These are phyloP conservation scores for Flexamia atlantica DNA, from an alignment of 2,888 invertebrate species.

Conservation along the genomic window DNA sequence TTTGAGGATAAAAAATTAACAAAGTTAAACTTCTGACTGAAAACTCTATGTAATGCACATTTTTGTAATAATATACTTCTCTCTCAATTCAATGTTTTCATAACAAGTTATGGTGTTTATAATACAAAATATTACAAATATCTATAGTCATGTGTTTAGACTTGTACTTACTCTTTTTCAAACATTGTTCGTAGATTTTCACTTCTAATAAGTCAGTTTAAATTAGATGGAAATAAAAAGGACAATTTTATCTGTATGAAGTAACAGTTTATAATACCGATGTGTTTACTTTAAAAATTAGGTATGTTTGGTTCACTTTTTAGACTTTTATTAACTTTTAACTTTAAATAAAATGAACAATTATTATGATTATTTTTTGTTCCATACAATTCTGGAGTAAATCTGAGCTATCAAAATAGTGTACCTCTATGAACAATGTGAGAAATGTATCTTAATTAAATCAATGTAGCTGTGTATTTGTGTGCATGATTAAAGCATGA, in stretches of 20 bases:
- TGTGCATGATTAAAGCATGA: constrained; percentile 27
- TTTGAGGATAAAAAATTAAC: too few relatives aligned
- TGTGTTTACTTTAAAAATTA: too few relatives aligned
- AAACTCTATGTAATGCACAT: background rate
- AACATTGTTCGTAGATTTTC: background rate
- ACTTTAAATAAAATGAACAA: too few relatives aligned
- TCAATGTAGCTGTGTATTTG: constrained; percentile 18
- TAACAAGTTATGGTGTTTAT: background rate
- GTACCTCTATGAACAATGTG: constrained; percentile 20
- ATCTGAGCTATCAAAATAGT: too few relatives aligned
- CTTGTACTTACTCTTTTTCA: background rate
- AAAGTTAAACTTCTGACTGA: constrained; percentile 9
- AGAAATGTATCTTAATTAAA: background rate
- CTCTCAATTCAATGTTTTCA: constrained; percentile 15
- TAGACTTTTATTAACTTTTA: too few relatives aligned
- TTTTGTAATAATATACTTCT: background rate
- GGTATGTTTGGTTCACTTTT: too few relatives aligned
- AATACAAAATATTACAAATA: background rate
- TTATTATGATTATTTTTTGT: too few relatives aligned
- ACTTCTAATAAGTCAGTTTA: too few relatives aligned
- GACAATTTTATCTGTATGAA: too few relatives aligned
- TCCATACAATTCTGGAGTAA: too few relatives aligned
- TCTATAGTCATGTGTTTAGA: constrained; percentile 1
- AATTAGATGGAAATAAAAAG: too few relatives aligned
- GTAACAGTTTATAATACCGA: too few relatives aligned